Percentiles rank a stretch among this genome's conserved stretches.
Evolutionary conservation across 2,797 vertebrate species (phyloP).

Genomic region (Gouania willdenowi): DNA sequence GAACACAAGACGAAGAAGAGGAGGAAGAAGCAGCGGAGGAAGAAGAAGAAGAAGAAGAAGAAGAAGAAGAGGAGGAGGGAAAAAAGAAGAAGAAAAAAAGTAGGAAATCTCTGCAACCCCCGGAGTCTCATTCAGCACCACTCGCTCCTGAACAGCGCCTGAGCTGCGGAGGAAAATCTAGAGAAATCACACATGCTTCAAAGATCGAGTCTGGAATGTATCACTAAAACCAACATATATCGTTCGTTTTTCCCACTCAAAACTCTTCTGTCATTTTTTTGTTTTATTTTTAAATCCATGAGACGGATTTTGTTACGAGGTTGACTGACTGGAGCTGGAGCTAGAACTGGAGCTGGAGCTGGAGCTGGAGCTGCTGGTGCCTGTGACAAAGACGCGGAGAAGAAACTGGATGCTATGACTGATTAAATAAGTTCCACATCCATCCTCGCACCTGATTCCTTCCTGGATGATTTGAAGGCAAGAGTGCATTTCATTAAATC

Average conservation of each 20-base stretch:
- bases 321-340: conserved; percentile 26
- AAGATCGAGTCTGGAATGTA: too few species aligned
- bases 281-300: not conserved
- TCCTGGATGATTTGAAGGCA: conserved; percentile 38
- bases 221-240: too few species aligned
- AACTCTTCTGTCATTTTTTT: not conserved
- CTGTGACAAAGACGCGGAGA: conserved; percentile 47
- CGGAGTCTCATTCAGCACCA: conserved; percentile 60
- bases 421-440: conserved; percentile 43
- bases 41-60: conserved; percentile 6
- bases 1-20: too few species aligned
- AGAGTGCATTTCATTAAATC: conserved; percentile 8
- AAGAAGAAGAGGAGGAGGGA: not conserved
- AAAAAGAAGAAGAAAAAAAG: conserved; percentile 16
- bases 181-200: conserved; percentile 19
- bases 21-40: too few species aligned
- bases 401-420: conserved; percentile 8
- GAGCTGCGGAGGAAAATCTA: conserved; percentile 34
- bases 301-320: conserved; percentile 20
- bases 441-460: conserved; percentile 14
- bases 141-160: conserved; percentile 58
- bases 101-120: conserved; percentile 41
- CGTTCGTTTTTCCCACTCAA: not conserved
- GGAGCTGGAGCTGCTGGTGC: too few species aligned
- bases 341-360: conserved; percentile 22